Conservation (phyloP, 2,113 vertebrate species). For the Ptychochromis oligacanthus region DNA sequence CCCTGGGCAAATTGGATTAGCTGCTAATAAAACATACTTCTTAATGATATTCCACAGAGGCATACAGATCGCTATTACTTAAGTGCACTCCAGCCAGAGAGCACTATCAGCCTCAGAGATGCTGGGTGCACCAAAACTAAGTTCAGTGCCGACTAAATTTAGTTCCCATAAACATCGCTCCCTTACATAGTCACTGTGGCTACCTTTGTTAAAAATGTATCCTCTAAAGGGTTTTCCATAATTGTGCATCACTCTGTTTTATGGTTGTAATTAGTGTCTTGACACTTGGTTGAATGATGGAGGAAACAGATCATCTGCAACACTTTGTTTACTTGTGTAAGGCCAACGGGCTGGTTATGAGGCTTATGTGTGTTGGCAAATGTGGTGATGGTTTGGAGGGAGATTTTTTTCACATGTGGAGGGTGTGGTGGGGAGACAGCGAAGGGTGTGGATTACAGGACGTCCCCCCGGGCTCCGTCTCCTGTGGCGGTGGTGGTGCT, state of each 20-base stretch:
- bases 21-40: slow-evolving; percentile 77
- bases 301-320: slow-evolving; percentile 58
- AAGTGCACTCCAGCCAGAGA: slow-evolving; percentile 52
- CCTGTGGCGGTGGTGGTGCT: slow-evolving; percentile 55
- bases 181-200: slow-evolving; percentile 46
- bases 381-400: slow-evolving; percentile 60
- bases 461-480: slow-evolving; percentile 51
- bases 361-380: slow-evolving; percentile 60
- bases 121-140: slow-evolving; percentile 65
- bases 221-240: slow-evolving; percentile 49
- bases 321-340: slow-evolving; percentile 74
- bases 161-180: slow-evolving; percentile 58
- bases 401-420: slow-evolving; percentile 73
- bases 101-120: slow-evolving; percentile 52
- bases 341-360: slow-evolving; percentile 57
- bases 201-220: slow-evolving; percentile 61
- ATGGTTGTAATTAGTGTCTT: slow-evolving; percentile 74
- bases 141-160: slow-evolving; percentile 57
- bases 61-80: slow-evolving; percentile 53
- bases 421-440: slow-evolving; percentile 73
- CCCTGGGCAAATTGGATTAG: slow-evolving; percentile 76
- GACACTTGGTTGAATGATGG: slow-evolving; percentile 61
- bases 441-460: slow-evolving; percentile 66
- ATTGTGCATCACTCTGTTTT: slow-evolving; percentile 58
- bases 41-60: slow-evolving; percentile 75